Percentiles rank a stretch among this genome's conserved stretches.
These are phyloP conservation scores for Scrobipalpa atriplicella DNA, from an alignment of 2,888 invertebrate genomes.

Conservation along the genomic window DNA sequence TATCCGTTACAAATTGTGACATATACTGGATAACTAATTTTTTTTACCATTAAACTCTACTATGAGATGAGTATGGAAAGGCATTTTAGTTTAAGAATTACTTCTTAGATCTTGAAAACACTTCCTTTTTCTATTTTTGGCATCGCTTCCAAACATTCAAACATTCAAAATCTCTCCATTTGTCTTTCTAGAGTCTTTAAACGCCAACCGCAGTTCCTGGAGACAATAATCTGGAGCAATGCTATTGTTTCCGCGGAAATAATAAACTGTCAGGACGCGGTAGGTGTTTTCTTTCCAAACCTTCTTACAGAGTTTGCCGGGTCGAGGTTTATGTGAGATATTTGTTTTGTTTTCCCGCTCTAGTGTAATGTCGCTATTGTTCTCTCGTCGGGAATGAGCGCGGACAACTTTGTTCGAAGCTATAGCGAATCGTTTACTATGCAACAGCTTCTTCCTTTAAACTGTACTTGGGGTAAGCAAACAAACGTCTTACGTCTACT, in stretches of 20 bases:
- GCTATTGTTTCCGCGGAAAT: constrained; percentile 34
- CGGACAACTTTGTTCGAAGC: constrained; percentile 17
- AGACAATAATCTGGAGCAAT: constrained; percentile 26
- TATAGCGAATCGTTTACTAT: constrained; percentile 18
- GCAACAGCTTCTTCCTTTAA: constrained; percentile 24
- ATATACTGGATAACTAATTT: too few species aligned
- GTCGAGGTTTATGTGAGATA: constrained; percentile 27
- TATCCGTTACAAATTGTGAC: too few species aligned
- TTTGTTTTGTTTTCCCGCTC: constrained; percentile 32
- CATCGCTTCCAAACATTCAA: neutral
- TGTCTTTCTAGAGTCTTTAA: constrained; percentile 7
- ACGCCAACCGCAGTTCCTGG: constrained; percentile 10
- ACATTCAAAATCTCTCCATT: constrained; percentile 6
- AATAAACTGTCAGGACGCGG: constrained; percentile 46
- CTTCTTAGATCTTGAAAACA: too few species aligned
- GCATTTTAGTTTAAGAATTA: too few species aligned
- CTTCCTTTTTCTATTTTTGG: neutral
- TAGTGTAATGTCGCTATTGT: constrained; percentile 46
- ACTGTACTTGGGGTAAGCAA: constrained; percentile 21
- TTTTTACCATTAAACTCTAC: too few species aligned
- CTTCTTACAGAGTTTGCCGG: constrained; percentile 39
- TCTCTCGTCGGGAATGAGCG: constrained; percentile 44
- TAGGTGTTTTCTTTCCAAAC: constrained; percentile 44
- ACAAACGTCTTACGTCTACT: constrained; percentile 12
- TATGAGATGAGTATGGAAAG: too few species aligned